These are phyloP conservation scores for Dasyprocta punctata DNA, from an alignment of 2,113 vertebrate species.

Conservation along the genomic window DNA sequence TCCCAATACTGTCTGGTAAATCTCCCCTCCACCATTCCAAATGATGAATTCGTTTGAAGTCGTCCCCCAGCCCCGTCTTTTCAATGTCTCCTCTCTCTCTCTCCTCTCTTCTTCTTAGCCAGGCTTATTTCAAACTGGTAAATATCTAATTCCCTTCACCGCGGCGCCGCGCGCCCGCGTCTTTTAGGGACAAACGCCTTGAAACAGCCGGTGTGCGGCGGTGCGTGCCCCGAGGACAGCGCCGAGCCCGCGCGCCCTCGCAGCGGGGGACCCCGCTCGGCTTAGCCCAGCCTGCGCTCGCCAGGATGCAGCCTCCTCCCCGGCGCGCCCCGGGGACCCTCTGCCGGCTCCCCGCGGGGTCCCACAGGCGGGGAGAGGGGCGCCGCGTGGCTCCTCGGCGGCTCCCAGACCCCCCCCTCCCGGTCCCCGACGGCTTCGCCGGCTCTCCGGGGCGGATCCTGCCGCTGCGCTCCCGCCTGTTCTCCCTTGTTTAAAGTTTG, in stretches of 20 bases:
- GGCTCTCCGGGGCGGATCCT: slow-evolving; percentile 49
- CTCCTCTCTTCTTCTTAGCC: slow-evolving; percentile 86
- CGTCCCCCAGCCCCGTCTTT: slow-evolving; percentile 92
- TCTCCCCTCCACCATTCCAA: slow-evolving; percentile 95
- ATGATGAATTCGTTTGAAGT: slow-evolving; percentile 99
- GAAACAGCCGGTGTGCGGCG: slow-evolving; percentile 41
- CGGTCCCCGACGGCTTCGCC: not conserved
- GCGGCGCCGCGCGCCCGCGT: slow-evolving; percentile 77
- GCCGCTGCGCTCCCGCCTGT: slow-evolving; percentile 59
- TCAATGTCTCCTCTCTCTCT: slow-evolving; percentile 76
- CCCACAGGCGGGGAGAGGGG: not conserved
- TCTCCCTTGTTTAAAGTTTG: slow-evolving; percentile 85
- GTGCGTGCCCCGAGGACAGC: slow-evolving; percentile 55
- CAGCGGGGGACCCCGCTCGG: slow-evolving; percentile 40
- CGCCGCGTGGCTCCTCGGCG: fast-evolving
- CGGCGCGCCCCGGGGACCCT: not conserved
- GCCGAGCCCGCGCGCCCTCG: not conserved
- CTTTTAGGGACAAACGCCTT: slow-evolving; percentile 66
- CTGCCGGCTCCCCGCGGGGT: not conserved
- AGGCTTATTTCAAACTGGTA: slow-evolving; percentile 93
- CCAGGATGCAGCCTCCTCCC: not conserved
- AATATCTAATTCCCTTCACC: slow-evolving; percentile 94
- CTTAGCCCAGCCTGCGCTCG: not conserved
- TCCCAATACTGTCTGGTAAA: slow-evolving; percentile 97
- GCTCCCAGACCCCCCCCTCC: not conserved